Percentiles rank a stretch among this genome's conserved stretches.
These are phyloP conservation scores for Gymnocypris eckloni DNA, from an alignment of 2,797 vertebrate genomes.

Conservation along the genomic window DNA sequence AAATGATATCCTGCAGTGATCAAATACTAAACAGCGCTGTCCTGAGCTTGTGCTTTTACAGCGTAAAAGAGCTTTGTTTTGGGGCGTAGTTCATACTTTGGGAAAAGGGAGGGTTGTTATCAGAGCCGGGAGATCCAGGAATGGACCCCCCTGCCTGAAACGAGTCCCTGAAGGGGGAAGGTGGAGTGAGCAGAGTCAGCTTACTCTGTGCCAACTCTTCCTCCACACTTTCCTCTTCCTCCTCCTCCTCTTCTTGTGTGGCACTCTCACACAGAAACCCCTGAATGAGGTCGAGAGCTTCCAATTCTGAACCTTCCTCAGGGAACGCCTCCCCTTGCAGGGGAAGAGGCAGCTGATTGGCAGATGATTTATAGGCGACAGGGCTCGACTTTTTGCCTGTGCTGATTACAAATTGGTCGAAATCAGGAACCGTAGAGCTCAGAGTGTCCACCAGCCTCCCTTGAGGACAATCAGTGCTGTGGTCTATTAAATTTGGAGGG, in stretches of 20 bases:
- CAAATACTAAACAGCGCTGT: conserved; percentile 26
- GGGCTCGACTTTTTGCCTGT: conserved; percentile 71
- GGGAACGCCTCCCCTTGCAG: conserved; percentile 75
- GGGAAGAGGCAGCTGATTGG: conserved; percentile 75
- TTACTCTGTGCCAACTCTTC: conserved; percentile 81
- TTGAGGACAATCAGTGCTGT: conserved; percentile 81
- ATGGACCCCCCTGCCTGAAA: conserved; percentile 87
- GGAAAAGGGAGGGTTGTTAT: conserved; percentile 46
- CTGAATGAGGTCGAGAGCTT: conserved; percentile 89
- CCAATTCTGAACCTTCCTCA: conserved; percentile 77
- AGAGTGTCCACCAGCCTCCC: conserved; percentile 83
- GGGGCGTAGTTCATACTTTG: conserved; percentile 53
- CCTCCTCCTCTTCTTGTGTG: conserved; percentile 75
- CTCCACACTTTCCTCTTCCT: conserved; percentile 68
- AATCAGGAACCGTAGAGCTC: conserved; percentile 78
- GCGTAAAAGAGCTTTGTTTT: conserved; percentile 96
- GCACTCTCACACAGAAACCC: conserved; percentile 87
- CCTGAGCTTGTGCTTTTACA: conserved; percentile 80
- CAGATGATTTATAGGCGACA: conserved; percentile 72
- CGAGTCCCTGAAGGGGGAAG: conserved; percentile 96
- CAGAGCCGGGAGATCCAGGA: conserved; percentile 83
- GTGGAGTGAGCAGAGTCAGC: conserved; percentile 88
- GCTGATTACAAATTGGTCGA: conserved; percentile 71
- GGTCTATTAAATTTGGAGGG: conserved; percentile 75
- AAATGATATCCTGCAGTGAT: conserved; percentile 33